A percentile compares a stretch with the other conserved stretches of the same genome.
Conservation (phyloP, 1,140 invertebrate genomes). For the Drosophila sulfurigaster region DNA sequence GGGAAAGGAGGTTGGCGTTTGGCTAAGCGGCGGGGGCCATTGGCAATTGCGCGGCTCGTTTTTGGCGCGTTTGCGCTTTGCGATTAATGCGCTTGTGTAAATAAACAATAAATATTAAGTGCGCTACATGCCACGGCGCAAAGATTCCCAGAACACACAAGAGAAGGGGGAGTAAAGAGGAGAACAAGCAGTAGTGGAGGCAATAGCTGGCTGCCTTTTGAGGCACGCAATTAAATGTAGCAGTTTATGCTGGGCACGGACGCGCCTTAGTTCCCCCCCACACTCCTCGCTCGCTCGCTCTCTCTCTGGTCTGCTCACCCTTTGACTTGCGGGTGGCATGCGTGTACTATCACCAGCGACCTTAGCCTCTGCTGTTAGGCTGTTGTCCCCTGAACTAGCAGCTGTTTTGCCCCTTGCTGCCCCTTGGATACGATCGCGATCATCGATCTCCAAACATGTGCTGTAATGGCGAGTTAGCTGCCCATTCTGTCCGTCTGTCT, state of each 20-base stretch:
- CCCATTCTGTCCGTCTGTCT: not conserved
- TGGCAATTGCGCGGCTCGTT: conserved; percentile 74
- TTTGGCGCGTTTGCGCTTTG: conserved; percentile 79
- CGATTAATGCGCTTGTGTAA: conserved; percentile 82
- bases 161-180: not conserved
- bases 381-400: not conserved
- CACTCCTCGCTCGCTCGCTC: not conserved
- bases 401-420: not conserved
- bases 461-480: conserved; percentile 33
- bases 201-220: conserved; percentile 23
- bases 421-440: conserved; percentile 51
- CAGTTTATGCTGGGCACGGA: conserved; percentile 69
- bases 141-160: conserved; percentile 35
- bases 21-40: conserved; percentile 46
- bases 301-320: not conserved
- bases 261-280: not conserved
- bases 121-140: conserved; percentile 67
- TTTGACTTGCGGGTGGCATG: conserved; percentile 48
- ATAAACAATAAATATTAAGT: conserved; percentile 84
- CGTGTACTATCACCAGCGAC: conserved; percentile 37
- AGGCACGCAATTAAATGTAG: conserved; percentile 69
- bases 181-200: not conserved
- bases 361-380: not conserved
- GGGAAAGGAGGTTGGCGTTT: not conserved
- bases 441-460: conserved; percentile 32